phyloP scores from a whole-genome alignment of 2,888 invertebrate species.

The Heliconius erato region DNA sequence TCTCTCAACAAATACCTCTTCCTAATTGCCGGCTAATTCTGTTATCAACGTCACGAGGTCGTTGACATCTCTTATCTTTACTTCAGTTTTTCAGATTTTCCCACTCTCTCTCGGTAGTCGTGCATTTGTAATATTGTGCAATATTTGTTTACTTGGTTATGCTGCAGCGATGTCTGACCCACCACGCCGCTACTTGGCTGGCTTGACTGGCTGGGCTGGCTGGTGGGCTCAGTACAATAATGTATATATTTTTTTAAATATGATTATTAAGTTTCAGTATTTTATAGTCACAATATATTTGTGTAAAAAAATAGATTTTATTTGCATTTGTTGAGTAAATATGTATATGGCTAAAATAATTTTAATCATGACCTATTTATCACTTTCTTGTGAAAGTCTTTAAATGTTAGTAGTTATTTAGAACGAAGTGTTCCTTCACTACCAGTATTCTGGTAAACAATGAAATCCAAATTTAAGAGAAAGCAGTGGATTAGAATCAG shows the following conservation, averaged over 20 bases:
- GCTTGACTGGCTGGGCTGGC: too few species aligned
- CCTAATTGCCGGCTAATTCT: slow-evolving; percentile 60
- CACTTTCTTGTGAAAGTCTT: not conserved
- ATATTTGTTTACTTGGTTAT: not conserved
- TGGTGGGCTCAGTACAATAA: not conserved
- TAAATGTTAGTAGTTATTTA: not conserved
- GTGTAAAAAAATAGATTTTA: too few species aligned
- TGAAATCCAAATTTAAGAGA: not conserved
- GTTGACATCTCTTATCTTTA: slow-evolving; percentile 55
- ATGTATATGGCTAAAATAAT: too few species aligned
- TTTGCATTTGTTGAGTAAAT: too few species aligned
- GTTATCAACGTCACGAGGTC: slow-evolving; percentile 62
- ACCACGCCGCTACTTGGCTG: not conserved
- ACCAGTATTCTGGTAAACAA: too few species aligned
- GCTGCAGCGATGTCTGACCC: not conserved
- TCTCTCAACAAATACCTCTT: slow-evolving; percentile 64
- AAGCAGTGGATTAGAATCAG: not conserved
- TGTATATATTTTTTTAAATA: too few species aligned
- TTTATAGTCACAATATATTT: too few species aligned
- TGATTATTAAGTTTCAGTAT: too few species aligned
- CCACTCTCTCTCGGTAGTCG: slow-evolving; percentile 26
- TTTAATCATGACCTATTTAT: too few species aligned
- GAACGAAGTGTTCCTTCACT: too few species aligned
- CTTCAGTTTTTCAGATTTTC: slow-evolving; percentile 49
- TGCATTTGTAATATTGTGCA: not conserved